Evolutionary conservation across 2,888 invertebrate genomes (phyloP).

Genomic region (Oeneis ivallda): DNA sequence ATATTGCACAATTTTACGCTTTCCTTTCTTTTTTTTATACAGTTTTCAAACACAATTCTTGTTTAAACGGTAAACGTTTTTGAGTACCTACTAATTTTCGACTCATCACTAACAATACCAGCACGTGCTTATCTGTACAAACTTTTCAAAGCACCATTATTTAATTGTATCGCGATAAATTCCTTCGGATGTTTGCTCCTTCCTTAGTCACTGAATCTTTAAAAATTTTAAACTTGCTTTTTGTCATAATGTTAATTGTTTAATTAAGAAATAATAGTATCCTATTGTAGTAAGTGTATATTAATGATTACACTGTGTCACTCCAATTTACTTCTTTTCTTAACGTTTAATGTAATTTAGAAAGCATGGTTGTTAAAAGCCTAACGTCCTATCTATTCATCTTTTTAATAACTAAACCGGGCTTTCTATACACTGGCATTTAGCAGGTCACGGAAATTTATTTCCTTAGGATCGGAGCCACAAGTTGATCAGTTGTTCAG

Average conservation of each 20-base stretch:
- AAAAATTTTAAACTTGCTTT: too few relatives aligned
- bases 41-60: constrained; percentile 15
- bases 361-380: constrained; percentile 45
- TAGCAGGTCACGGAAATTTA: constrained; percentile 42
- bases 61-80: constrained; percentile 15
- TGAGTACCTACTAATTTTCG: constrained; percentile 77
- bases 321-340: neutral
- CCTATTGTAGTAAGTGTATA: too few relatives aligned
- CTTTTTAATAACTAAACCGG: constrained; percentile 46
- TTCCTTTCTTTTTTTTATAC: neutral
- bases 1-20: constrained; percentile 20
- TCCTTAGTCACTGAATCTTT: neutral
- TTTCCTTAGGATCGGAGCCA: constrained; percentile 45
- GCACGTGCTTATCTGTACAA: constrained; percentile 51
- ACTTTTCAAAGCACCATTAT: constrained; percentile 19
- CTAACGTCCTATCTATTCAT: constrained; percentile 62
- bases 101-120: constrained; percentile 76
- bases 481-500: constrained; percentile 34
- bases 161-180: constrained; percentile 32
- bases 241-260: too few relatives aligned
- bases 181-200: constrained; percentile 40
- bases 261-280: too few relatives aligned
- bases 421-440: constrained; percentile 49
- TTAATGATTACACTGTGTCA: too few relatives aligned
- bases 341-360: constrained; percentile 39